A percentile compares a stretch with the other conserved stretches of the same genome.
Evolutionary conservation across 1,140 invertebrate species (phyloP).

Genomic region (Lethocerus indicus): DNA sequence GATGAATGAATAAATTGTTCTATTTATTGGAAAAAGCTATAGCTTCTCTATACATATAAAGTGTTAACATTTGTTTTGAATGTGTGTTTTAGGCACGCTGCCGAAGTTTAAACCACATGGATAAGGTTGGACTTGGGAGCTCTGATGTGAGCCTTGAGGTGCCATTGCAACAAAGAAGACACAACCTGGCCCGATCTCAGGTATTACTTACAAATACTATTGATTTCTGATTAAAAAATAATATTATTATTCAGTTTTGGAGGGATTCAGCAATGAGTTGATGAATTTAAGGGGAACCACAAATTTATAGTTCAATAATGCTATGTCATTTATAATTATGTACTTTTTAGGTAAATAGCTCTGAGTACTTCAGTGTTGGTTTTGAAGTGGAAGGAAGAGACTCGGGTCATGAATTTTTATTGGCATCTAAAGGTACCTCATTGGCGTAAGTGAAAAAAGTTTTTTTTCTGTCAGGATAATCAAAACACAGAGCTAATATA

Average conservation of each 20-base stretch:
- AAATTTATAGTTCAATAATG: too few relatives aligned
- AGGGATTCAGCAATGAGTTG: too few relatives aligned
- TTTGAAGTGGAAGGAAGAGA: slow-evolving; percentile 40
- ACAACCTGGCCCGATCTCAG: slow-evolving; percentile 13
- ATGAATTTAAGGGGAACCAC: too few relatives aligned
- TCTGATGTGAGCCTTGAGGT: slow-evolving; percentile 10
- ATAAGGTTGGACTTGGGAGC: slow-evolving; percentile 6
- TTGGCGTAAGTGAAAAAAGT: slow-evolving; percentile 44
- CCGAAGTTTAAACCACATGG: slow-evolving; percentile 13
- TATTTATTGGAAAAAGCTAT: too few relatives aligned
- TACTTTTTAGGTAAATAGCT: slow-evolving; percentile 52
- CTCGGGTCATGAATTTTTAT: slow-evolving; percentile 43
- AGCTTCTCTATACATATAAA: too few relatives aligned
- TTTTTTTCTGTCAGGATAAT: too few relatives aligned
- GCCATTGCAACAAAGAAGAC: slow-evolving; percentile 11
- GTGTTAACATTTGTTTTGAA: background rate
- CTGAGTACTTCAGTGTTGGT: slow-evolving; percentile 55
- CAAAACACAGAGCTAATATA: background rate
- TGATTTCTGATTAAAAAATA: too few relatives aligned
- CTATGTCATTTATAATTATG: background rate
- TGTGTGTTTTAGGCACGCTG: slow-evolving; percentile 5
- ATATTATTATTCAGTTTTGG: too few relatives aligned
- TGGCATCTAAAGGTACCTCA: slow-evolving; percentile 44
- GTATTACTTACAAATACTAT: background rate
- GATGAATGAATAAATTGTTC: too few relatives aligned